Evolutionary conservation across 2,797 vertebrate genomes (phyloP), one percentile per base, ranked within the genome.

Genomic region (Forpus xanthops): DNA sequence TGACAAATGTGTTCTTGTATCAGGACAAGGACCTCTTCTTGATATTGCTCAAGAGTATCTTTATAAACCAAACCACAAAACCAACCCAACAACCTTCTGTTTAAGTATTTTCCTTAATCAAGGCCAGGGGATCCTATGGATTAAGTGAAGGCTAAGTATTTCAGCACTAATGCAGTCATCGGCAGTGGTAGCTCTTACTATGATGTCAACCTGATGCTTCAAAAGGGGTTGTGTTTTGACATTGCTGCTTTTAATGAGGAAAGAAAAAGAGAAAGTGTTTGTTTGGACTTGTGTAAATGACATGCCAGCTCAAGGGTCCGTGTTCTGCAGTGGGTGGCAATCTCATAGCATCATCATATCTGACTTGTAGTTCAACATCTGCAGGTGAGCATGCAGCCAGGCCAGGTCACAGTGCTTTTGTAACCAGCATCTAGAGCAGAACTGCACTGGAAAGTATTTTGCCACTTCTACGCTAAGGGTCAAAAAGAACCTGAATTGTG

Each of bases 11-110:
- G 98, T 99, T 16, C 96, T 99, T 74, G 98, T 99, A 4, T 99
- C 98, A 6, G 99, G 99, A 81, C 99, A 99, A 96, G 99, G 99
- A 28, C 99, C 99, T 0, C 96, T 99, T 87, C 96, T 96, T 27
- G 98, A 98, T 73, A 99, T 99, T 37, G 98, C 98, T 85, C 98
- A 97, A 81, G 98, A 98, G 99, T 99, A 99, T 99, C 98, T 98
- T 97, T 60, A 5, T 12, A 74, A 73, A 72, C 42, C 42, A 60
- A 60, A 47, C 23, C 19, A 61, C 35, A 37, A 39, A 19, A 39
- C 17, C 17, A 23, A 1, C 3, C 23, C n/a, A 64, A 8, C 12
- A 42, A 11, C 31, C 76, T 84, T 47, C n/a, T 62, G 24, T 52
- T 72, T 24, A 68, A 53, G 17, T 35, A 13, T 37, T 73, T 79